These are phyloP conservation scores for Penaeus monodon DNA, from an alignment of 2,888 invertebrate genomes.

Conservation along the genomic window DNA sequence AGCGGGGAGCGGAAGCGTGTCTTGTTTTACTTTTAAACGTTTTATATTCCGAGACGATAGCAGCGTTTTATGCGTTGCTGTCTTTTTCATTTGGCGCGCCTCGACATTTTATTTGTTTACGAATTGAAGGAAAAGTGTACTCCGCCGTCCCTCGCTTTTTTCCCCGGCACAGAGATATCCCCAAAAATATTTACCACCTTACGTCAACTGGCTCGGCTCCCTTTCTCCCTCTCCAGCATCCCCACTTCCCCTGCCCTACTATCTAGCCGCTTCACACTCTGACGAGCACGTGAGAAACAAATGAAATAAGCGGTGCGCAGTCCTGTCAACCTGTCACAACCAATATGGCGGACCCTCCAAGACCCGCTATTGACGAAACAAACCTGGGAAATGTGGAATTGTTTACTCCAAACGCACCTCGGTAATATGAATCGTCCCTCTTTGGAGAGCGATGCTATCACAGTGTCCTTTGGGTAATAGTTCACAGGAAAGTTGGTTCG, in stretches of 20 bases:
- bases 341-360: conserved; percentile 49
- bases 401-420: conserved; percentile 7
- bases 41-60: neutral
- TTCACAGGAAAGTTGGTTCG: no score
- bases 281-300: conserved; percentile 55
- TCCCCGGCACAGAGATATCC: no score
- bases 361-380: conserved; percentile 19
- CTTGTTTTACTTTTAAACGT: neutral
- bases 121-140: no score
- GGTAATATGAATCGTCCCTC: no score
- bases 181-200: neutral
- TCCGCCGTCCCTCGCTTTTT: no score
- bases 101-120: no score
- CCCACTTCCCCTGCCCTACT: conserved; percentile 17
- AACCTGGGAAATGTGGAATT: conserved; percentile 24
- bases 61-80: no score
- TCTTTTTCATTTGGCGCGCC: no score
- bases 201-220: neutral
- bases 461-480: no score
- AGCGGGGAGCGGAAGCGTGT: no score
- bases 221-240: neutral
- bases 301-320: conserved; percentile 54
- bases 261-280: conserved; percentile 49
- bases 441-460: no score
- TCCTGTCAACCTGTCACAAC: conserved; percentile 57